Percentiles rank a stretch among this genome's conserved stretches.
These are phyloP conservation scores for Drosophila sturtevanti DNA, from an alignment of 1,140 invertebrate species.

Conservation along the genomic window DNA sequence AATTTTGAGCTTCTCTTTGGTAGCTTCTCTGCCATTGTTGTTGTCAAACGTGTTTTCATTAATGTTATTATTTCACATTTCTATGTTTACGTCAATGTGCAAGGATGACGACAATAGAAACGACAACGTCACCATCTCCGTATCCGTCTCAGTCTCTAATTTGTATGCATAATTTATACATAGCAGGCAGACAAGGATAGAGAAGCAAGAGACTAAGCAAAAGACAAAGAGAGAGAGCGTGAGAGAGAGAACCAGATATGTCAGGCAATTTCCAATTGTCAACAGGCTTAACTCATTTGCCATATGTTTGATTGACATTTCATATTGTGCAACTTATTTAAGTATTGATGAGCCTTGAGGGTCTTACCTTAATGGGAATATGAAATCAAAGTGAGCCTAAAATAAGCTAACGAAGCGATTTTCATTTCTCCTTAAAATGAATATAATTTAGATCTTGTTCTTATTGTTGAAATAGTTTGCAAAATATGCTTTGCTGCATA, in stretches of 20 bases:
- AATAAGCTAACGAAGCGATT: slow-evolving; percentile 4
- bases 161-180: slow-evolving; percentile 57
- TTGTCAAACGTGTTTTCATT: slow-evolving; percentile 49
- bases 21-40: background rate
- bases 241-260: background rate
- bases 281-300: slow-evolving; percentile 20
- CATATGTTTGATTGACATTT: slow-evolving; percentile 31
- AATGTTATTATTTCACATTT: slow-evolving; percentile 67
- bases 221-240: too few relatives aligned
- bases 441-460: background rate
- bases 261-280: slow-evolving; percentile 58
- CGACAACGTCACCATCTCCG: background rate
- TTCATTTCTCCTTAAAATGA: background rate
- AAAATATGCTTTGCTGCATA: background rate
- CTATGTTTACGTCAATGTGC: slow-evolving; percentile 52
- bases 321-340: slow-evolving; percentile 44
- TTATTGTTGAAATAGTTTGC: too few relatives aligned
- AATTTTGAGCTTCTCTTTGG: slow-evolving; percentile 46
- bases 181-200: background rate
- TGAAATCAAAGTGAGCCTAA: slow-evolving; percentile 6
- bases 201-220: background rate
- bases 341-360: slow-evolving; percentile 38
- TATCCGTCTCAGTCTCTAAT: slow-evolving; percentile 44
- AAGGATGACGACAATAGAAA: slow-evolving; percentile 1
- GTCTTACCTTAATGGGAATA: slow-evolving; percentile 6